Conservation (phyloP, 2,797 vertebrate species). For the Cyclopterus lumpus region DNA sequence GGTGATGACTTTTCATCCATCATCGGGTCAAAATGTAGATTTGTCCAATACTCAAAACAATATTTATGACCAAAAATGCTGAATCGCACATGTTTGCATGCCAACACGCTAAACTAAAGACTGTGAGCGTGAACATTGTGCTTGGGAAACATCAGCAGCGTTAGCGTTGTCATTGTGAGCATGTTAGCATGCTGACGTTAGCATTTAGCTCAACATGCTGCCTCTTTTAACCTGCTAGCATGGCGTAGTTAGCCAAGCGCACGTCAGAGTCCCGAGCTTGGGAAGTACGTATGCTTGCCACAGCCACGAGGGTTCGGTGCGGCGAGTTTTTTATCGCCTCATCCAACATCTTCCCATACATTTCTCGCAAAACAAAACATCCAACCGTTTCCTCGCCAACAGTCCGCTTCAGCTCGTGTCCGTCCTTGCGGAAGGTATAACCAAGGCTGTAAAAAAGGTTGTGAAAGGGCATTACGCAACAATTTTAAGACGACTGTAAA, state of each 20-base stretch:
- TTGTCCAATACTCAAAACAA: not conserved
- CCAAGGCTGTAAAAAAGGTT: too few species aligned
- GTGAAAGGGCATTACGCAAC: not conserved
- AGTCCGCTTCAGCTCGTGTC: too few species aligned
- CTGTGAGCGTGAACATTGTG: not conserved
- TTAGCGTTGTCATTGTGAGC: not conserved
- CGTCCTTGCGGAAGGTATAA: too few species aligned
- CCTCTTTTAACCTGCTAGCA: not conserved
- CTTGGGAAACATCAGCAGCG: not conserved
- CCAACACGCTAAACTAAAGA: not conserved
- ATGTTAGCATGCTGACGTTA: not conserved
- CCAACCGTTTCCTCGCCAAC: too few species aligned
- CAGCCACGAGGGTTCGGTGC: too few species aligned
- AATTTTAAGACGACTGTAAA: not conserved
- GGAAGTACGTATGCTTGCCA: not conserved
- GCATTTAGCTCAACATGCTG: not conserved
- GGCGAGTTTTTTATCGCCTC: too few species aligned
- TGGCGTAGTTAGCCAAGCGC: not conserved
- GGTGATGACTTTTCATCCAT: not conserved
- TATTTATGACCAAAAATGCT: too few species aligned
- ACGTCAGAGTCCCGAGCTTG: not conserved
- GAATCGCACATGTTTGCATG: not conserved
- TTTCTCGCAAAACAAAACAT: too few species aligned
- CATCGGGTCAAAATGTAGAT: not conserved
- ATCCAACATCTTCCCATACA: too few species aligned